Conservation (phyloP, 1,140 invertebrate species). For the Heliothis subflexa region DNA sequence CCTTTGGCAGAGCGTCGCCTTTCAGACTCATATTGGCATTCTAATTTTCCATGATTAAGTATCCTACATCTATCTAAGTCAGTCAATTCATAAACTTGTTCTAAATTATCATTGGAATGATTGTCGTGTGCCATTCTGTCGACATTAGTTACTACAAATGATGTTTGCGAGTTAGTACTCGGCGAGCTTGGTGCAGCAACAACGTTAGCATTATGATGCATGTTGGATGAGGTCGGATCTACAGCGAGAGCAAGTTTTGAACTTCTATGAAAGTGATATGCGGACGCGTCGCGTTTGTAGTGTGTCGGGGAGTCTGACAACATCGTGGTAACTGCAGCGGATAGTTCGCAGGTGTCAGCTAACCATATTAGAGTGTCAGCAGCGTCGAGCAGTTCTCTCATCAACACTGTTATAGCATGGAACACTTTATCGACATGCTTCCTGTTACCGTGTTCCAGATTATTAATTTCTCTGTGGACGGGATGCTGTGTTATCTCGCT, state of each 20-base stretch:
- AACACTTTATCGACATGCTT: constrained; percentile 76
- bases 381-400: constrained; percentile 53
- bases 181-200: constrained; percentile 10
- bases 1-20: constrained; percentile 58
- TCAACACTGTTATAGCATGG: constrained; percentile 56
- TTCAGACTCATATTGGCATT: constrained; percentile 67
- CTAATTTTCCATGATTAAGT: constrained; percentile 63
- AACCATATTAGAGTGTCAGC: constrained; percentile 59
- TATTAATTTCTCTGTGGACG: constrained; percentile 76
- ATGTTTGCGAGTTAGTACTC: constrained; percentile 41
- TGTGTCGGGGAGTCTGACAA: constrained; percentile 13
- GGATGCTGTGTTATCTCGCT: constrained; percentile 75
- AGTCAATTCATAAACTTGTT: constrained; percentile 69
- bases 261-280: constrained; percentile 23
- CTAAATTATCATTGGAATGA: constrained; percentile 74
- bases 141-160: constrained; percentile 54
- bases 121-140: constrained; percentile 63
- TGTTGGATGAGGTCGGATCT: constrained; percentile 45
- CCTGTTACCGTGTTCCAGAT: constrained; percentile 79
- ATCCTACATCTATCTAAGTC: constrained; percentile 78
- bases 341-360: constrained; percentile 64
- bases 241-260: constrained; percentile 35
- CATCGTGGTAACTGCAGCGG: constrained; percentile 38
- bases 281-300: constrained; percentile 18
- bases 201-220: constrained; percentile 49